phyloP scores from a whole-genome alignment of 2,888 invertebrate genomes.

The Empis stercorea region DNA sequence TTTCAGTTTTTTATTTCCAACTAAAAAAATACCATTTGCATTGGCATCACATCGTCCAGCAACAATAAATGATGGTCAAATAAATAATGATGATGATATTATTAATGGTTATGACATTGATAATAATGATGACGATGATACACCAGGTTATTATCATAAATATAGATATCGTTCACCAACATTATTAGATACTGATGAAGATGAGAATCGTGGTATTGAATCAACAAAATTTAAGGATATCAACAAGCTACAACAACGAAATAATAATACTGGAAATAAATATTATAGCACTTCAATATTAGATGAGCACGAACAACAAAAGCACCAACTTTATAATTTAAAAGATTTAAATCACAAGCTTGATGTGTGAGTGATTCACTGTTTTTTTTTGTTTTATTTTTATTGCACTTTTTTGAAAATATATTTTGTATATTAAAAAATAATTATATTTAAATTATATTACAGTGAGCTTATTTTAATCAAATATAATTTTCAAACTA shows the following conservation, averaged over 20 bases:
- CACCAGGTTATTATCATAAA: neutral
- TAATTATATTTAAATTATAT: no score
- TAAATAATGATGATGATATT: neutral
- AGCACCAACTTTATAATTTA: neutral
- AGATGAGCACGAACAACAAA: conserved; percentile 11
- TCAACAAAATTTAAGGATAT: no score
- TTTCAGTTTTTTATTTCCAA: conserved; percentile 49
- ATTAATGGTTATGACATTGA: conserved; percentile 1
- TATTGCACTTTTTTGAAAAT: no score
- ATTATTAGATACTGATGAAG: conserved; percentile 1
- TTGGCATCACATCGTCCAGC: conserved; percentile 37
- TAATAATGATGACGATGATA: conserved; percentile 4
- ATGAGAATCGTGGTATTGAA: neutral
- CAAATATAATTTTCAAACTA: no score
- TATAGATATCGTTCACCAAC: neutral
- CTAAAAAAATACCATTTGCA: conserved; percentile 33
- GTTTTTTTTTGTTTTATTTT: no score
- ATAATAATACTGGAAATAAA: conserved; percentile 4
- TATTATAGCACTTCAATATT: conserved; percentile 8
- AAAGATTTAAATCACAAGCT: conserved; percentile 6
- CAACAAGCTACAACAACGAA: no score
- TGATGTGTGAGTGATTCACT: conserved; percentile 1
- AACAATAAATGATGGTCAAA: conserved; percentile 21
- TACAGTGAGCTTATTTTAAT: no score
- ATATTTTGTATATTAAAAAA: no score